These are phyloP conservation scores for Chloropsis cyanopogon DNA, from an alignment of 2,113 vertebrate genomes.

Conservation along the genomic window DNA sequence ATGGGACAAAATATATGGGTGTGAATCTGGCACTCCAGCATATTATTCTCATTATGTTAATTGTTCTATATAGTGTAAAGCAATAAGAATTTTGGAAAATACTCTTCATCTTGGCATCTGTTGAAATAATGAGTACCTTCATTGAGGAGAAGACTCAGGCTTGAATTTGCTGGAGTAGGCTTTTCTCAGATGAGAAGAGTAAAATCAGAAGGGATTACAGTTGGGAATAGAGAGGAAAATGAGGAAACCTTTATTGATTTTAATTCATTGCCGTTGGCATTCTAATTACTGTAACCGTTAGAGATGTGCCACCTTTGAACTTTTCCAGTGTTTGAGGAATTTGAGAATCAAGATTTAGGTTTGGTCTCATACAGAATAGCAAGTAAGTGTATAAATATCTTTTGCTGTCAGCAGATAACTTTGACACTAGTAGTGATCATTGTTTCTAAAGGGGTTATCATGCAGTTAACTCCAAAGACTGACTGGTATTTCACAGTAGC, in stretches of 20 bases:
- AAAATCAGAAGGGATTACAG: neutral
- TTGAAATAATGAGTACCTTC: neutral
- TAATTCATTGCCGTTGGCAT: neutral
- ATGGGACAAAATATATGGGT: neutral
- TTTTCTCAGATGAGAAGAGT: neutral
- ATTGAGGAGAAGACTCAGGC: neutral
- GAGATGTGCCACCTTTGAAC: neutral
- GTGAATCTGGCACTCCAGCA: neutral
- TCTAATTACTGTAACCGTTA: neutral
- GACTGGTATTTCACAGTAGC: constrained; percentile 32
- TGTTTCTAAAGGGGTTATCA: constrained; percentile 16
- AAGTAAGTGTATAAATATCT: constrained; percentile 33
- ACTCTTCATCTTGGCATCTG: neutral
- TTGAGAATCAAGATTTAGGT: neutral
- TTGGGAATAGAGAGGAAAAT: neutral
- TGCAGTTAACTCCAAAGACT: constrained; percentile 32
- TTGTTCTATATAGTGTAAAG: neutral
- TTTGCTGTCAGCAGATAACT: constrained; percentile 19
- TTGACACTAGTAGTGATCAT: neutral
- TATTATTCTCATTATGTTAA: neutral
- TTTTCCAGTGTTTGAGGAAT: neutral
- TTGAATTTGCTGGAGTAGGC: neutral
- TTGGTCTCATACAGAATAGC: neutral
- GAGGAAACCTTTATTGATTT: neutral
- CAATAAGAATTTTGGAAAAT: neutral